Percentiles rank a stretch among this genome's conserved stretches.
Conservation (phyloP, 2,113 vertebrate genomes). For the Phodopus roborovskii region DNA sequence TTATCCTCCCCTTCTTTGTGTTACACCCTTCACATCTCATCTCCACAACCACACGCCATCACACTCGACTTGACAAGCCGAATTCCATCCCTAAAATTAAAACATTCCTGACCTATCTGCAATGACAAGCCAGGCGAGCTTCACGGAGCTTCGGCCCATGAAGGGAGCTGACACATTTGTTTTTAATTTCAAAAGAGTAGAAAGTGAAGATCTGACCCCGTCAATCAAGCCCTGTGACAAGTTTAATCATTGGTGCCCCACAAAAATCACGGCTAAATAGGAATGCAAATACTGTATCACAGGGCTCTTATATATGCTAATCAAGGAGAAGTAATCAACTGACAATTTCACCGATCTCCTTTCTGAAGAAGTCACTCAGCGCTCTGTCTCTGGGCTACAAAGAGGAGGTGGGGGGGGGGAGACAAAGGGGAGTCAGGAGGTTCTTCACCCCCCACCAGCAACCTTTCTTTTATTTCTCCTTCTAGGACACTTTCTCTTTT, state of each 20-base stretch:
- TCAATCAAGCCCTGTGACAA: slow-evolving; percentile 99
- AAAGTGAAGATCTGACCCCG: slow-evolving; percentile 99
- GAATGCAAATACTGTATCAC: slow-evolving; percentile 99
- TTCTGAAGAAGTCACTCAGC: slow-evolving; percentile 94
- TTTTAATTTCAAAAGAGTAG: slow-evolving; percentile 96
- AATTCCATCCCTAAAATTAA: slow-evolving; percentile 99
- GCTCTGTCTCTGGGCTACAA: slow-evolving; percentile 89
- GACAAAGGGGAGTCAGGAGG: slow-evolving; percentile 85
- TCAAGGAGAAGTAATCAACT: slow-evolving; percentile 99
- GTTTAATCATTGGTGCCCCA: slow-evolving; percentile 99
- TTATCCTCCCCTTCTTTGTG: slow-evolving; percentile 96
- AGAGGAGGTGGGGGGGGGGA: slow-evolving; percentile 83
- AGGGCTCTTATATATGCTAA: slow-evolving; percentile 99
- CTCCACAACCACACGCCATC: slow-evolving; percentile 94
- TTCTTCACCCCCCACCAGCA: slow-evolving; percentile 63
- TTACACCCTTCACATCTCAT: slow-evolving; percentile 99
- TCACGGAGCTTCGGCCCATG: slow-evolving; percentile 90
- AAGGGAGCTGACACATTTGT: slow-evolving; percentile 95
- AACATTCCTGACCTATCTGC: slow-evolving; percentile 98
- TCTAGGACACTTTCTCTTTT: slow-evolving; percentile 86
- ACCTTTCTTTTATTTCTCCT: slow-evolving; percentile 84
- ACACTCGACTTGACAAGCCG: slow-evolving; percentile 95
- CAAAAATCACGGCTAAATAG: slow-evolving; percentile 99
- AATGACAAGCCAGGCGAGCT: slow-evolving; percentile 94
- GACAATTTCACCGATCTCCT: slow-evolving; percentile 97